These are phyloP conservation scores for Minunthozetes semirufus DNA, from an alignment of 2,888 invertebrate species.

Conservation along the genomic window DNA sequence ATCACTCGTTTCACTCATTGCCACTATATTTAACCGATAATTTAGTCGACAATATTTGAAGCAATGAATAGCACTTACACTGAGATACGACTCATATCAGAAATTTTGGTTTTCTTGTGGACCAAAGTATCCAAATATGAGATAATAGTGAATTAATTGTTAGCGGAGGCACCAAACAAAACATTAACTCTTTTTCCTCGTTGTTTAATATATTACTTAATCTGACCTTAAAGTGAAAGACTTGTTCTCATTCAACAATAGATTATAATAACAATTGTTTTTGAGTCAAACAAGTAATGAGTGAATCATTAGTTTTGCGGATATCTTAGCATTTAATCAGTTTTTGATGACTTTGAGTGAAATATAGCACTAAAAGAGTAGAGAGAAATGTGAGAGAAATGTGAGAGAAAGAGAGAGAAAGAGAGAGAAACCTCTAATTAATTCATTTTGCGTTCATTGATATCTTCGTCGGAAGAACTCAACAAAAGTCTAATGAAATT, in stretches of 20 bases:
- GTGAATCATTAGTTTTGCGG: neutral
- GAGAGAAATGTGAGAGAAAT: too few species aligned
- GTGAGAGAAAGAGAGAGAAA: too few species aligned
- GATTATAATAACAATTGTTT: neutral
- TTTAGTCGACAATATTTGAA: too few species aligned
- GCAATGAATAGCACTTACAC: too few species aligned
- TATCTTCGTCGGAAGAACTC: neutral
- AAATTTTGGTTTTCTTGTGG: too few species aligned
- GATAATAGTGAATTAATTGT: too few species aligned
- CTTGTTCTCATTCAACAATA: neutral
- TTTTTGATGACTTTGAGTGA: neutral
- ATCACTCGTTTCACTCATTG: too few species aligned
- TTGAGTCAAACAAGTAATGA: neutral
- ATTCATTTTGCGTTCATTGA: slow-evolving; percentile 13
- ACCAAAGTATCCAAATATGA: too few species aligned
- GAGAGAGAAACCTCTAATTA: neutral
- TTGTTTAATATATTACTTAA: neutral
- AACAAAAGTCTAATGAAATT: neutral
- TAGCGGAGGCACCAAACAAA: too few species aligned
- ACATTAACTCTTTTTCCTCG: too few species aligned
- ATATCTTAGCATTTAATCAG: neutral
- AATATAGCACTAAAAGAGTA: neutral
- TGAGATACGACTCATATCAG: too few species aligned
- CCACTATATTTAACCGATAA: too few species aligned
- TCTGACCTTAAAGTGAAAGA: neutral